Percentiles rank a stretch among this genome's conserved stretches.
Conservation (phyloP, 2,797 vertebrate species). For the Brachyalestes nurse region DNA sequence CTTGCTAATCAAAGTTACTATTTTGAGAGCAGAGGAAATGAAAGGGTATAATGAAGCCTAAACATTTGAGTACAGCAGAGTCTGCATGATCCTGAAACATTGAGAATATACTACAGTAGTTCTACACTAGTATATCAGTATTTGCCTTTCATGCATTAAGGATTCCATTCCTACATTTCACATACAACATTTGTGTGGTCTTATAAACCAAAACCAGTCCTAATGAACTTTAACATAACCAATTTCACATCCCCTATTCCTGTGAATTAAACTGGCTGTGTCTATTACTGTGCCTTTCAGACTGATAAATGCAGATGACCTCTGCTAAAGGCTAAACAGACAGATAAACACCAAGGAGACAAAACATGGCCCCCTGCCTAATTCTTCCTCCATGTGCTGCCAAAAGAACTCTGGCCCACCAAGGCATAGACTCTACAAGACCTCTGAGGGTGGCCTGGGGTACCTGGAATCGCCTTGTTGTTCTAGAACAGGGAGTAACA, state of each 20-base stretch:
- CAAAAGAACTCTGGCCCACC: no score
- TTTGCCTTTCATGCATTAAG: not conserved
- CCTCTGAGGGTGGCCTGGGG: no score
- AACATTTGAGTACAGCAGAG: not conserved
- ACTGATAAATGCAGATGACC: not conserved
- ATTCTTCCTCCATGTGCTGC: no score
- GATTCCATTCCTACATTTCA: no score
- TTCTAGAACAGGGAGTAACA: no score
- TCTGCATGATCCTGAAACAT: not conserved
- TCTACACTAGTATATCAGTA: not conserved
- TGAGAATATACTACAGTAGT: not conserved
- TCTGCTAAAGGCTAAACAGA: not conserved
- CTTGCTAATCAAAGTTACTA: slow-evolving; percentile 2
- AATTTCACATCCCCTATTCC: not conserved
- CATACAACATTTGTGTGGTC: not conserved
- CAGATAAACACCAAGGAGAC: no score
- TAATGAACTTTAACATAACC: not conserved
- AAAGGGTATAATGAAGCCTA: slow-evolving; percentile 10
- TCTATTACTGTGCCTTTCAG: not conserved
- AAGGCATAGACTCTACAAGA: no score
- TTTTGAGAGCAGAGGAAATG: slow-evolving; percentile 26
- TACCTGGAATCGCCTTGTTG: no score
- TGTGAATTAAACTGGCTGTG: not conserved
- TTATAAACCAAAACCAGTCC: not conserved
- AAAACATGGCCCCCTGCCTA: no score